Base-by-base conservation (phyloP, 2,888 invertebrate species). In the Meiosimyza platycephala region DNA sequence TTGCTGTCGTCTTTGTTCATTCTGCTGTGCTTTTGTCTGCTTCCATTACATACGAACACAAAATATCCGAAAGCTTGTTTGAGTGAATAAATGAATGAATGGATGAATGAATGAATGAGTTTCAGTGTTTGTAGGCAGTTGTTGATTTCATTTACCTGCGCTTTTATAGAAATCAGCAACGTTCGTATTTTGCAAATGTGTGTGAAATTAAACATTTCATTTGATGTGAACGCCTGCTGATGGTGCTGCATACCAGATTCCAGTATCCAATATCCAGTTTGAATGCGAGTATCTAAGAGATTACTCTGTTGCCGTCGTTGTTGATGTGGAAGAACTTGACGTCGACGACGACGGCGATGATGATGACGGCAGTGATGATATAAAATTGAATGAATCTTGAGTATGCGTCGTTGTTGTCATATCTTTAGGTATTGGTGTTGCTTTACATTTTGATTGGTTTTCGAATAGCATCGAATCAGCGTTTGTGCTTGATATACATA, bases 371-470 rank as follows among this genome's bases (percentile, higher is more conserved):
- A 28, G 12, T 12, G 63, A 64, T 57, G 57, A 13, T 15, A 15
- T 22, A 51, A 51, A 51, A 51, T n/a, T 50, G 51, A 51, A 64
- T 50, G 22, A 64, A 13, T 51, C 51, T 51, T 51, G 64, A 6
- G 57, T 55, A 3, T 59, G n/a, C 50, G 64, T 55, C 6, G 72
- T 60, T 16, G 22, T 28, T 40, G 48, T 73, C 54, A 40, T 22
- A 16, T 60, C 72, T 73, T 70, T 64, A 75, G 13, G 77, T 79
- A 72, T 80, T 79, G 73, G 84, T 84, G 76, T 64, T 72, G 78
- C 79, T 78, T 78, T 79, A 75, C 79, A 78, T 82, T 85, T 84
- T 84, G 85, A 85, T 85, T 85, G 85, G 85, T 80, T 85, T 82
- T 80, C 83, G 81, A 84, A 82, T 75, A 28, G 68, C 74, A 76